Evolutionary conservation across 2,113 vertebrate species (phyloP), one percentile per base, ranked within the genome.

Genomic region (Progne subis): DNA sequence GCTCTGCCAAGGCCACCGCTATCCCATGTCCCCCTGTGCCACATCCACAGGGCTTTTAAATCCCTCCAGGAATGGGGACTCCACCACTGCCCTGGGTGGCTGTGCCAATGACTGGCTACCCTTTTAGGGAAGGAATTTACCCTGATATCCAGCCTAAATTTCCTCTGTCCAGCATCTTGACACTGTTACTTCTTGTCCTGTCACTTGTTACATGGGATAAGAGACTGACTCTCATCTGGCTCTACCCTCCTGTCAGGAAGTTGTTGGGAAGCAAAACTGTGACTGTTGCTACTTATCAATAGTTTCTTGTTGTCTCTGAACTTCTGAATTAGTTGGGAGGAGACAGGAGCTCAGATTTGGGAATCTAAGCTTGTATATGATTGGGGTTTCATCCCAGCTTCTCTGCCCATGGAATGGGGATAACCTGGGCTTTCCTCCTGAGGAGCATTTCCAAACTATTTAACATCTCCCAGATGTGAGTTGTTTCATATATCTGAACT

Each of bases 321-420:
- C 26, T 80, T 75, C 21, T 20, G 57, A 53, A 60, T 43, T n/a
- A 31, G 68, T 46, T 47, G 63, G 80, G 59, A 74, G 43, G 19
- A 57, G 47, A 14, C 0, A 4, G 77, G 24, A 79, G 2, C 9
- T 70, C 17, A 3, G 28, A 26, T 65, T 28, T 78, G 69, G 69
- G 41, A 64, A 24, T 43, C 3, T 2, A 12, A 81, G 18, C 11
- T 53, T 47, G 7, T 8, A 0, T 14, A 0, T 21, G n/a, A 21
- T 13, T 29, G 11, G 65, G 6, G 34, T 53, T 64, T 46, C 26
- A 39, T 57, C 50, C 56, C 29, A 4, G 32, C n/a, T 59, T 71
- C 63, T 47, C 31, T 50, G 19, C 28, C 52, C 0, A 0, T n/a
- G 46, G 13, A 39, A 8, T 2, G 3, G 68, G 76, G 49, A 24